A percentile compares a stretch with the other conserved stretches of the same genome.
Evolutionary conservation across 2,113 vertebrate genomes (phyloP).

Genomic region (Microcebus tavaratra): DNA sequence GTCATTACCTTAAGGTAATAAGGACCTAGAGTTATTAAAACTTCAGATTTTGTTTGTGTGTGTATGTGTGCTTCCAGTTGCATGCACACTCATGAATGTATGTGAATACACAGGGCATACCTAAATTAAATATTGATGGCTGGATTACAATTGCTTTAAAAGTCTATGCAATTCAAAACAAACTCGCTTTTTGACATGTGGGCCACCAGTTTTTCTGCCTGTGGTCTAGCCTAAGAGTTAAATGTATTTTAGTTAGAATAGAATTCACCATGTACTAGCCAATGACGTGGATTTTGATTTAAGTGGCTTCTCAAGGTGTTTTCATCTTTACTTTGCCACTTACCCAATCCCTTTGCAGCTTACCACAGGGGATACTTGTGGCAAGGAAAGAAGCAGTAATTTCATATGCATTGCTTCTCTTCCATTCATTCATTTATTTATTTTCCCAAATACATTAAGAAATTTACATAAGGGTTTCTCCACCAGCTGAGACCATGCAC

Average conservation of each 20-base stretch:
- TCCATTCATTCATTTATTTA: not conserved
- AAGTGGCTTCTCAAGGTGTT: not conserved
- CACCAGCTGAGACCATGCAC: too few species aligned
- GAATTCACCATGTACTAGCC: not conserved
- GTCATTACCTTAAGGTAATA: not conserved
- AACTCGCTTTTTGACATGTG: not conserved
- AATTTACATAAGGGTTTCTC: not conserved
- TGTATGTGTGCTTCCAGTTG: not conserved
- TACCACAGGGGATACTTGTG: not conserved
- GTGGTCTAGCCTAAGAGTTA: not conserved
- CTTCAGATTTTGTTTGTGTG: too few species aligned
- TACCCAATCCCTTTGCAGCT: not conserved
- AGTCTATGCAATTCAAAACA: not conserved
- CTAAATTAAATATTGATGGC: not conserved
- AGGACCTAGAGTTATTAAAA: not conserved
- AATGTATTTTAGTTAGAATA: not conserved
- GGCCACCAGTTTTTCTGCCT: not conserved
- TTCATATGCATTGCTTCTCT: not conserved
- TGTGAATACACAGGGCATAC: not conserved
- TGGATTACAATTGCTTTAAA: not conserved
- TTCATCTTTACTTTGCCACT: not conserved
- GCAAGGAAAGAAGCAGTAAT: not conserved
- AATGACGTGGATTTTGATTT: not conserved
- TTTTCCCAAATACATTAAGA: not conserved
- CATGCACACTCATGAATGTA: not conserved